Evolutionary conservation across 2,113 vertebrate species (phyloP), one percentile per base, ranked within the genome.

Genomic region (Elephantulus edwardii): DNA sequence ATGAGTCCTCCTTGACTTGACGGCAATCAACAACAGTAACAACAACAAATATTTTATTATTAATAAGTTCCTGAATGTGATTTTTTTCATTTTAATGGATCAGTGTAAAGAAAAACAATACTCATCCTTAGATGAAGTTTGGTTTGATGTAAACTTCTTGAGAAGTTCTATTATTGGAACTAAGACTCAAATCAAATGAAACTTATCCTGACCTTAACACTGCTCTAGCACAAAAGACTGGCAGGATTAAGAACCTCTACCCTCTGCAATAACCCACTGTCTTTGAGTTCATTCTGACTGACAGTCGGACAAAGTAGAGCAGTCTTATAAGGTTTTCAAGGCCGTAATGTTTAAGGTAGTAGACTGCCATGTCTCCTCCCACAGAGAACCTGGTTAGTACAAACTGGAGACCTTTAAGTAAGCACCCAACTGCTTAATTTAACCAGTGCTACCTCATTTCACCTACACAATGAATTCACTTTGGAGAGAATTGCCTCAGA

Each of bases 111-210:
- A 28, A 75, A 86, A 91, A 44, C 54, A n/a, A n/a, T 40, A 83
- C 12, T 74, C 44, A 77, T 16, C 1, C 24, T 50, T 68, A 9
- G 38, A 30, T 72, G 84, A 78, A 93, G 38, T 84, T 87, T 92
- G 20, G 75, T 68, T 75, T 86, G 17, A 81, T 77, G 88, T 95
- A 22, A 85, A 81, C 89, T 82, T 90, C 48, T 91, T 94, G 48
- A 91, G 12, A 72, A 44, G 6, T 77, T 40, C 50, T 2, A 46
- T 56, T 84, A 78, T 3, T 77, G 35, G 20, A 88, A 89, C 72
- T 83, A 38, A 19, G 87, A 85, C 56, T 88, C 40, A 76, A 24
- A 83, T 6, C 38, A 91, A 79, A 6, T 54, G 22, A 85, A 30
- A n/a, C 54, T 48, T 83, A 78, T 50, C 74, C 38, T 85, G 11